A percentile compares a stretch with the other conserved stretches of the same genome.
phyloP scores from a whole-genome alignment of 2,797 vertebrate genomes.

The Decapterus maruadsi region DNA sequence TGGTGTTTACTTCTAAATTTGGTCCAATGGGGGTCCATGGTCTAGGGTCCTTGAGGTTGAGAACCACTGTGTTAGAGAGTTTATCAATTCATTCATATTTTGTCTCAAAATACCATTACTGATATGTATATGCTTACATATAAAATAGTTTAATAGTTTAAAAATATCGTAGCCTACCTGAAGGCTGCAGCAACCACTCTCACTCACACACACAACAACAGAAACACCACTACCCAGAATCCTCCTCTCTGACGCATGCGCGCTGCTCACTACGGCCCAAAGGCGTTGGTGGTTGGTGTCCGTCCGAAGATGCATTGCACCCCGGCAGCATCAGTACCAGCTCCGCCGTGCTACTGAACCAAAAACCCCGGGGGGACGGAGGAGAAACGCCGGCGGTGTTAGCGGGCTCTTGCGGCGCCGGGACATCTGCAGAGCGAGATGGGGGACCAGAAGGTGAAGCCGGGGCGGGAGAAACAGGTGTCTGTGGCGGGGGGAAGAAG shows the following conservation, averaged over 20 bases:
- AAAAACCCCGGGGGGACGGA: constrained; percentile 39
- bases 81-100: too few relatives aligned
- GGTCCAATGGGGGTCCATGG: too few relatives aligned
- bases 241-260: constrained; percentile 74
- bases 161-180: background rate
- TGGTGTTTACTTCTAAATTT: too few relatives aligned
- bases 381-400: constrained; percentile 39
- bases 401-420: constrained; percentile 52
- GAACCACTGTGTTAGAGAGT: too few relatives aligned
- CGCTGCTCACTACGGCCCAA: constrained; percentile 61
- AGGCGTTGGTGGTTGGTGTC: constrained; percentile 78
- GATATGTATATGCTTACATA: too few relatives aligned
- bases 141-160: too few relatives aligned
- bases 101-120: too few relatives aligned
- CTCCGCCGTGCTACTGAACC: constrained; percentile 56
- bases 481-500: constrained; percentile 54
- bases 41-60: too few relatives aligned
- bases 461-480: constrained; percentile 68
- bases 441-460: constrained; percentile 88
- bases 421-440: constrained; percentile 69
- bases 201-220: background rate
- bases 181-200: constrained; percentile 31
- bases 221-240: constrained; percentile 82
- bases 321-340: constrained; percentile 87
- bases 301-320: constrained; percentile 82